Conservation (phyloP, 2,113 vertebrate species). For the Tonatia bakeri region DNA sequence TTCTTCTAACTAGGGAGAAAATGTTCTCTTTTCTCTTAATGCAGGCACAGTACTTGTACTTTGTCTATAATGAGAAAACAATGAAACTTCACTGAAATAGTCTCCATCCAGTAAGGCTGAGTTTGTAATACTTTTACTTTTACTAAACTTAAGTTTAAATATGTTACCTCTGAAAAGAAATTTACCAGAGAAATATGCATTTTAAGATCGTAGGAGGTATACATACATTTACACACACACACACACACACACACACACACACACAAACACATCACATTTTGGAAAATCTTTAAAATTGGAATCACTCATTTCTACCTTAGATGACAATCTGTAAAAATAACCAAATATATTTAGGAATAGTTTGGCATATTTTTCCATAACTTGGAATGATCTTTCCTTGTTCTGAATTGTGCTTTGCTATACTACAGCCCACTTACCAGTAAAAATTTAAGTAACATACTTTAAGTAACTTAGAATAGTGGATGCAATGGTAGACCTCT, state of each 20-base stretch:
- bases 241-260: no score
- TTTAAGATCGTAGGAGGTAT: not conserved
- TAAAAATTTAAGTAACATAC: not conserved
- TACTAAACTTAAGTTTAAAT: not conserved
- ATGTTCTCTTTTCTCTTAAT: not conserved
- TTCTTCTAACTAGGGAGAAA: slow-evolving; percentile 31
- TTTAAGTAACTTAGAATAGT: not conserved
- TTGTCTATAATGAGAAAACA: slow-evolving; percentile 34
- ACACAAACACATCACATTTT: not conserved
- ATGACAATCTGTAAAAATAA: not conserved
- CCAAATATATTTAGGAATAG: not conserved
- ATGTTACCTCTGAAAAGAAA: not conserved
- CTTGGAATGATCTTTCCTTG: not conserved
- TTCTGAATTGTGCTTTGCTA: not conserved
- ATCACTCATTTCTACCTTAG: not conserved
- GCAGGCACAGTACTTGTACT: not conserved
- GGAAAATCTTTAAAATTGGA: not conserved
- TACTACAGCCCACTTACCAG: not conserved
- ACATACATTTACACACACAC: not conserved
- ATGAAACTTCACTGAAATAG: slow-evolving; percentile 19
- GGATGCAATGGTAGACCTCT: not conserved
- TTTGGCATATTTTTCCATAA: not conserved
- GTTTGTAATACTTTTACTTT: slow-evolving; percentile 9
- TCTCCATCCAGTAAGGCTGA: not conserved
- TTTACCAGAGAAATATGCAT: slow-evolving; percentile 10